A percentile compares a stretch with the other conserved stretches of the same genome.
Conservation (phyloP, 2,888 invertebrate species). For the Troides oblongomaculatus region DNA sequence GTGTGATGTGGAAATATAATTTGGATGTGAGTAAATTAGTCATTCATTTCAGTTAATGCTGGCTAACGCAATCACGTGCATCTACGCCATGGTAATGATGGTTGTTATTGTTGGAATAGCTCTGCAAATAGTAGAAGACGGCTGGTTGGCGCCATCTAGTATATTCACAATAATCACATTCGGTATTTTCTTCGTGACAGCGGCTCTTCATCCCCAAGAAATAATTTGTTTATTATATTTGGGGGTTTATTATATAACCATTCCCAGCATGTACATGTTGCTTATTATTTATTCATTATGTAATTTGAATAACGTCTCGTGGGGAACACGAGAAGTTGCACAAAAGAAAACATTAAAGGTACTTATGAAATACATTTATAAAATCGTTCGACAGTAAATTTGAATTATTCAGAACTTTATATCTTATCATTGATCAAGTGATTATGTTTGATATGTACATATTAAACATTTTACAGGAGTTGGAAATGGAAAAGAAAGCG, state of each 20-base stretch:
- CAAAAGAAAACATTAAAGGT: slow-evolving; percentile 69
- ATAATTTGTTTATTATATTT: slow-evolving; percentile 86
- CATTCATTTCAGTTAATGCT: slow-evolving; percentile 79
- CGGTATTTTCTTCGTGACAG: slow-evolving; percentile 82
- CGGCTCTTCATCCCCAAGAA: slow-evolving; percentile 89
- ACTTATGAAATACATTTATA: no score
- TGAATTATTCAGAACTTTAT: no score
- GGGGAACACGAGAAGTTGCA: slow-evolving; percentile 94
- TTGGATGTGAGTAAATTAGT: no score
- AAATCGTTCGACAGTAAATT: no score
- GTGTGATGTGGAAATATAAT: no score
- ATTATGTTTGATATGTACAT: no score
- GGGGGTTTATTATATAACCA: slow-evolving; percentile 89
- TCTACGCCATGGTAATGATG: slow-evolving; percentile 93
- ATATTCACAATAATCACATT: slow-evolving; percentile 90
- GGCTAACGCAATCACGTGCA: slow-evolving; percentile 87
- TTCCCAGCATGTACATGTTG: slow-evolving; percentile 97
- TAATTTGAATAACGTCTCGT: slow-evolving; percentile 95
- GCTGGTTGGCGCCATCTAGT: slow-evolving; percentile 89
- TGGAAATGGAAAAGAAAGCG: slow-evolving; percentile 90
- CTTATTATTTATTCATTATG: slow-evolving; percentile 94
- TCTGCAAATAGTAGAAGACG: slow-evolving; percentile 89
- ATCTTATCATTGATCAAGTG: no score
- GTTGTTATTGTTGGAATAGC: slow-evolving; percentile 90
- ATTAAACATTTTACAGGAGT: slow-evolving; percentile 77